A percentile compares a stretch with the other conserved stretches of the same genome.
phyloP scores from a whole-genome alignment of 2,888 invertebrate genomes.

The Marronus borbonicus region DNA sequence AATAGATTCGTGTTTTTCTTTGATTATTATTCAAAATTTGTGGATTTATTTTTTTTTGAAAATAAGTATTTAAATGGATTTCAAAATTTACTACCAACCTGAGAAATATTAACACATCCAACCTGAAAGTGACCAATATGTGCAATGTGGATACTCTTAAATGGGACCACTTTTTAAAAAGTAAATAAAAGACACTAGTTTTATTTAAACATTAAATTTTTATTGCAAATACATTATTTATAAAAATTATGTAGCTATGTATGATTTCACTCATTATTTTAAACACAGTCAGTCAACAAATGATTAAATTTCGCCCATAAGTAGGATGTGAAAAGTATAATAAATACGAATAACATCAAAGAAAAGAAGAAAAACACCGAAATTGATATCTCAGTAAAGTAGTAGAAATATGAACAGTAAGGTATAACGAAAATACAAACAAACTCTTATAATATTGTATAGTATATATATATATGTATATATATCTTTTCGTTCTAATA shows the following conservation, averaged over 20 bases:
- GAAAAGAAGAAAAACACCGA: constrained; percentile 24
- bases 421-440: not conserved
- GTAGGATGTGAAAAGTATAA: constrained; percentile 50
- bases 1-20: too few species aligned
- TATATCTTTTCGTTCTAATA: constrained; percentile 5
- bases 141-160: too few species aligned
- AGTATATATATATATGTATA: not conserved
- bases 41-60: too few species aligned
- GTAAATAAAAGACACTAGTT: not conserved
- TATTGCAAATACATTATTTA: constrained; percentile 61
- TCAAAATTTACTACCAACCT: too few species aligned
- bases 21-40: too few species aligned
- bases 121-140: too few species aligned
- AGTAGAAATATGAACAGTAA: constrained; percentile 4
- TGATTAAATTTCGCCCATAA: constrained; percentile 52
- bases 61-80: too few species aligned
- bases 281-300: constrained; percentile 58
- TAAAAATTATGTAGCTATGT: constrained; percentile 60
- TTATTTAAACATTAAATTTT: constrained; percentile 56
- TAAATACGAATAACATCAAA: constrained; percentile 49
- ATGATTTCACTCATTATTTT: constrained; percentile 56
- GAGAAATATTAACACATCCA: too few species aligned
- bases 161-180: too few species aligned
- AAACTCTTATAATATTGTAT: not conserved
- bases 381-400: constrained; percentile 44